Evolutionary conservation across 2,113 vertebrate species (phyloP).

Genomic region (Platanista minor): DNA sequence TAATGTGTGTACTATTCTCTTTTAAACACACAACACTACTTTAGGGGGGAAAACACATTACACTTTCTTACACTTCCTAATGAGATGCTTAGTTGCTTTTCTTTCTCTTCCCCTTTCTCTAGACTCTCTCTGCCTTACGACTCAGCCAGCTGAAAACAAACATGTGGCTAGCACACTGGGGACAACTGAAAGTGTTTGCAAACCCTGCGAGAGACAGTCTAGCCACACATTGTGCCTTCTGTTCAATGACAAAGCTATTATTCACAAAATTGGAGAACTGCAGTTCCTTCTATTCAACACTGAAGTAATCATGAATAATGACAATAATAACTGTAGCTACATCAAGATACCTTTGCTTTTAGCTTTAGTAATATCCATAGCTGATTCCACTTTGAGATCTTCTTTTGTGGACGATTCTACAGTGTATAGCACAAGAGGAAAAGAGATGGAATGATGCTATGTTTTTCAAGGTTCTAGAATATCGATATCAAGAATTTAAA

Average conservation of each 20-base stretch:
- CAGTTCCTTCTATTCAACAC: neutral
- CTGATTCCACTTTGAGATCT: neutral
- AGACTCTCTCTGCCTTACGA: neutral
- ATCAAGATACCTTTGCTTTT: neutral
- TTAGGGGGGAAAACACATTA: neutral
- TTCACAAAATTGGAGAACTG: slow-evolving; percentile 45
- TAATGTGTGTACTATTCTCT: neutral
- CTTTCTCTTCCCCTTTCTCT: slow-evolving; percentile 23
- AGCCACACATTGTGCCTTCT: neutral
- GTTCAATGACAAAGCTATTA: slow-evolving; percentile 51
- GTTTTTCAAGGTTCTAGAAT: neutral
- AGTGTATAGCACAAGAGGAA: neutral
- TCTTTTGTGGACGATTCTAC: neutral
- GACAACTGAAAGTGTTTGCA: slow-evolving; percentile 73
- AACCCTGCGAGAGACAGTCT: slow-evolving; percentile 21
- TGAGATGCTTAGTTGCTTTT: neutral
- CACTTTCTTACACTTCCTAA: neutral
- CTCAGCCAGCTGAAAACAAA: slow-evolving; percentile 13
- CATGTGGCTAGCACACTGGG: slow-evolving; percentile 68
- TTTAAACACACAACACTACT: neutral
- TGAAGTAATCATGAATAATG: neutral
- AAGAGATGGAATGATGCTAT: neutral
- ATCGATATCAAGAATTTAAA: neutral
- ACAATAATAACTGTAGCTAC: neutral
- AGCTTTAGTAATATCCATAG: neutral